Conservation (phyloP, 2,888 invertebrate genomes). For the Synergus gifuensis region DNA sequence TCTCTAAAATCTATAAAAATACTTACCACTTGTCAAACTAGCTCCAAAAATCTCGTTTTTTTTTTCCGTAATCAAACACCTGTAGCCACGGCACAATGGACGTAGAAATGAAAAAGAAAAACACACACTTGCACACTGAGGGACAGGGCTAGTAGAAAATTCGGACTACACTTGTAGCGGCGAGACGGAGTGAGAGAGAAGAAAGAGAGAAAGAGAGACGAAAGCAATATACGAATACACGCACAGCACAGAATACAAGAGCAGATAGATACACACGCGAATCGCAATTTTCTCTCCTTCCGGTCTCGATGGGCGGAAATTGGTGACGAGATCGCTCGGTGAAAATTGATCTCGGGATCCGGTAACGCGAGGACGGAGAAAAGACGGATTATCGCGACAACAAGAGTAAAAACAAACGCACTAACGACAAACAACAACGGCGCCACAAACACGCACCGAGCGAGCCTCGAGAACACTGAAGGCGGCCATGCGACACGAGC, state of each 20-base stretch:
- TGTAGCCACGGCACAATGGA: conserved; percentile 46
- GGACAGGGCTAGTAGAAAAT: conserved; percentile 27
- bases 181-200: conserved; percentile 31
- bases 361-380: conserved; percentile 43
- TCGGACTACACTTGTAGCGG: conserved; percentile 65
- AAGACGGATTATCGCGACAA: conserved; percentile 57
- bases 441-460: conserved; percentile 72
- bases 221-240: conserved; percentile 43
- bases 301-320: conserved; percentile 13
- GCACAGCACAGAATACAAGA: conserved; percentile 24
- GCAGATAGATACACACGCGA: conserved; percentile 40
- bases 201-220: conserved; percentile 42
- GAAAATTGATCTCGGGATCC: conserved; percentile 47
- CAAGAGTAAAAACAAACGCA: conserved; percentile 54
- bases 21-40: neutral
- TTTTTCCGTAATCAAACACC: conserved; percentile 45
- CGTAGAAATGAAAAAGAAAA: conserved; percentile 31
- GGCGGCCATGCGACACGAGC: conserved; percentile 72
- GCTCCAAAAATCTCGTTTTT: neutral
- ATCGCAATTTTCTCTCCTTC: conserved; percentile 21
- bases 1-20: neutral
- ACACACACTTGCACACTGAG: conserved; percentile 46
- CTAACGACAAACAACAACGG: conserved; percentile 49
- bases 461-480: conserved; percentile 74
- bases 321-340: neutral